Conservation (phyloP, 2,113 vertebrate genomes). For the Hypomesus transpacificus region DNA sequence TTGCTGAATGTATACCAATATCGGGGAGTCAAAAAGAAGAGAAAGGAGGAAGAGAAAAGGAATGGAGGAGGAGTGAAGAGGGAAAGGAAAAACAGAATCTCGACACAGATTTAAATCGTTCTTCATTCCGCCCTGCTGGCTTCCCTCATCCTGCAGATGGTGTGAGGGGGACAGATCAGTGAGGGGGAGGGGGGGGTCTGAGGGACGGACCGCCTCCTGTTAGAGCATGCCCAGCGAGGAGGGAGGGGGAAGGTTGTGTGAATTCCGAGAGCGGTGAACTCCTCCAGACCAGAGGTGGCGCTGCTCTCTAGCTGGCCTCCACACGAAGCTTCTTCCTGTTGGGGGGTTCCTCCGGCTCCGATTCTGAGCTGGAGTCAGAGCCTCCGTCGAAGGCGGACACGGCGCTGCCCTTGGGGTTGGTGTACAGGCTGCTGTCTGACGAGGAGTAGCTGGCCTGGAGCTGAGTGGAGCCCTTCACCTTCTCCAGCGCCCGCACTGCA, state of each 20-base stretch:
- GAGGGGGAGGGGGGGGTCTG: conserved; percentile 14
- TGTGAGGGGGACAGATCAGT: conserved; percentile 15
- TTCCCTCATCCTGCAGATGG: conserved; percentile 54
- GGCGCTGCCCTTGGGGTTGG: conserved; percentile 96
- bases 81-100: conserved; percentile 63
- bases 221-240: conserved; percentile 56
- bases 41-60: conserved; percentile 16
- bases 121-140: conserved; percentile 47
- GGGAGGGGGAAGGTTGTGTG: conserved; percentile 37
- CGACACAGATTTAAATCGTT: conserved; percentile 30
- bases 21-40: conserved; percentile 34
- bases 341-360: conserved; percentile 87
- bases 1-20: conserved; percentile 39
- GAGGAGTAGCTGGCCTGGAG: conserved; percentile 90
- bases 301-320: conserved; percentile 84
- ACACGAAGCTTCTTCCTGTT: conserved; percentile 93
- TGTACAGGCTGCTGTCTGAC: conserved; percentile 95
- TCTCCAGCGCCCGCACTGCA: conserved; percentile 96
- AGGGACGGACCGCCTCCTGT: conserved; percentile 59
- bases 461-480: conserved; percentile 89
- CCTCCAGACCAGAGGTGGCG: conserved; percentile 12
- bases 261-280: conserved; percentile 21
- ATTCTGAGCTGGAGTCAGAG: conserved; percentile 95
- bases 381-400: conserved; percentile 98
- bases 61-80: conserved; percentile 21